A percentile compares a stretch with the other conserved stretches of the same genome.
phyloP scores from a whole-genome alignment of 2,113 vertebrate genomes.

The Eptesicus fuscus region DNA sequence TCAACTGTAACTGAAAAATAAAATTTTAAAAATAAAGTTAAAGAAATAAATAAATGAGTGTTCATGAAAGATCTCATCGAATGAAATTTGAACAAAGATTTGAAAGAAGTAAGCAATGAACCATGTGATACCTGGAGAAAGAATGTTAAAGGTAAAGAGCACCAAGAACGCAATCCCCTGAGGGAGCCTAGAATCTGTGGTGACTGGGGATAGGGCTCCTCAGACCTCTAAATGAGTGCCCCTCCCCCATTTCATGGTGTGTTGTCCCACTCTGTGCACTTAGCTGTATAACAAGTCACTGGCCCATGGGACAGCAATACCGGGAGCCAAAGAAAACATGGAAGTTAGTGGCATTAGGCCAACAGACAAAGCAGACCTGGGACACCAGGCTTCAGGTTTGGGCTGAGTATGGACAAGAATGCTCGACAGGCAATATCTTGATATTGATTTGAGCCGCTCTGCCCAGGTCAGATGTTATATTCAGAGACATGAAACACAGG shows the following conservation, averaged over 20 bases:
- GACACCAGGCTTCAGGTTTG: slow-evolving; percentile 89
- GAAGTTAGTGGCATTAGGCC: slow-evolving; percentile 83
- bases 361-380: slow-evolving; percentile 88
- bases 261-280: slow-evolving; percentile 79
- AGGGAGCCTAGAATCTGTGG: slow-evolving; percentile 78
- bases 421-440: slow-evolving; percentile 89
- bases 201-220: not conserved
- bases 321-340: slow-evolving; percentile 84
- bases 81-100: not conserved
- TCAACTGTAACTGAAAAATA: not conserved
- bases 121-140: not conserved
- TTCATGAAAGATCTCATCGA: not conserved
- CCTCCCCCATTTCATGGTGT: slow-evolving; percentile 80
- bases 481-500: not conserved
- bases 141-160: not conserved
- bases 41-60: not conserved
- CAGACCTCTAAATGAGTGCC: slow-evolving; percentile 71
- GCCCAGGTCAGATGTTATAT: slow-evolving; percentile 82
- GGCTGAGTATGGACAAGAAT: slow-evolving; percentile 88
- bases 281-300: slow-evolving; percentile 78
- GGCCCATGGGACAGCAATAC: slow-evolving; percentile 75
- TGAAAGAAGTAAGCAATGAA: not conserved
- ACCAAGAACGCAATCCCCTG: not conserved
- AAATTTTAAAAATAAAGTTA: not conserved
- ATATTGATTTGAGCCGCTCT: slow-evolving; percentile 88